Percentiles rank a stretch among this genome's conserved stretches.
phyloP scores from a whole-genome alignment of 1,140 invertebrate species.

The Trissolcus basalis region DNA sequence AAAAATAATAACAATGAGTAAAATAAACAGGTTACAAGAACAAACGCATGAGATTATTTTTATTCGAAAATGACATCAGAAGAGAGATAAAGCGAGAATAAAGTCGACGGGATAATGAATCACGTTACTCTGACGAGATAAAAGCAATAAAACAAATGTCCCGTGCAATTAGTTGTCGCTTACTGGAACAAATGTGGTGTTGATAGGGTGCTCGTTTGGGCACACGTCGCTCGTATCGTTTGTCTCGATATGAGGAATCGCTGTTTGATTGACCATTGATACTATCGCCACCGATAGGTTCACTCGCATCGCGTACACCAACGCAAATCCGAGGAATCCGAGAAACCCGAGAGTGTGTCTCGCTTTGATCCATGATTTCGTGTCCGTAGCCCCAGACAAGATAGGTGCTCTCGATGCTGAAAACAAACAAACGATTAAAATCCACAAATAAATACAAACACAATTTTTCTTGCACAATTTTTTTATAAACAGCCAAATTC shows the following conservation, averaged over 20 bases:
- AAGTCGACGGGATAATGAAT: conserved; percentile 8
- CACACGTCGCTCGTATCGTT: conserved; percentile 80
- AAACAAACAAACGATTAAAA: background rate
- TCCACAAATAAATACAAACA: background rate
- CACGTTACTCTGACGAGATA: conserved; percentile 7
- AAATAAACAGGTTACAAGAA: no score
- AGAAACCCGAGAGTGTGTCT: conserved; percentile 87
- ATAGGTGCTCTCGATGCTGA: conserved; percentile 57
- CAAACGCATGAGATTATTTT: no score
- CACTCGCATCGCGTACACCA: conserved; percentile 93
- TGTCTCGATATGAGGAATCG: conserved; percentile 77
- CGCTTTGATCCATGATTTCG: conserved; percentile 81
- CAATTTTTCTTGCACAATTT: no score
- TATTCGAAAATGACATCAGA: no score
- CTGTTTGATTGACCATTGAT: conserved; percentile 91
- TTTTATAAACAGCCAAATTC: no score
- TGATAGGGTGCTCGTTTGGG: conserved; percentile 73
- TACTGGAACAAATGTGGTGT: conserved; percentile 76
- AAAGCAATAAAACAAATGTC: conserved; percentile 27
- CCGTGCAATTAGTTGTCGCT: conserved; percentile 24
- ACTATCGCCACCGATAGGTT: conserved; percentile 96
- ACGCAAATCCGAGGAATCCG: conserved; percentile 86
- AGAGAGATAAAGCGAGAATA: background rate
- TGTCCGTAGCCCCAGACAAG: conserved; percentile 76
- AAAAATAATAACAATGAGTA: no score